phyloP scores from a whole-genome alignment of 1,140 invertebrate genomes.

The Cydia splendana region DNA sequence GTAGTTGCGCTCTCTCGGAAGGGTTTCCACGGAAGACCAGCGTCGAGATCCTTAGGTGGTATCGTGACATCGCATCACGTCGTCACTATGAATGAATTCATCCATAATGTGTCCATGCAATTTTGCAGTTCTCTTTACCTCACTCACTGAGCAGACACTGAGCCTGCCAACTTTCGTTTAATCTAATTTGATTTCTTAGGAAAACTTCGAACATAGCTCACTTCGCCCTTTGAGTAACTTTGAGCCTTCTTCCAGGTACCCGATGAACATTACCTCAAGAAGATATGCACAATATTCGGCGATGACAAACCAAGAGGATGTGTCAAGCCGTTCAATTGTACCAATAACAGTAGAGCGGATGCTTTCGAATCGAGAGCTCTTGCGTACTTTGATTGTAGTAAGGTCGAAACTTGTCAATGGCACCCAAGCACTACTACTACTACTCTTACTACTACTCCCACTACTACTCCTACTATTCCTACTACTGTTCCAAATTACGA shows the following conservation, averaged over 20 bases:
- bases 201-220: too few relatives aligned
- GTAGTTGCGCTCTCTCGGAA: too few relatives aligned
- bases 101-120: too few relatives aligned
- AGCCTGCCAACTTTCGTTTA: too few relatives aligned
- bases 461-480: not conserved
- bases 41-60: too few relatives aligned
- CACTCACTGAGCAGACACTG: too few relatives aligned
- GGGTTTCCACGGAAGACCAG: too few relatives aligned
- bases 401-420: not conserved
- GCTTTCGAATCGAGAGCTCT: not conserved
- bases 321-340: constrained; percentile 46
- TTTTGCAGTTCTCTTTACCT: too few relatives aligned
- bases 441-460: not conserved
- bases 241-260: constrained; percentile 46
- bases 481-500: too few relatives aligned
- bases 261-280: constrained; percentile 55
- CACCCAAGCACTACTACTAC: not conserved
- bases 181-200: too few relatives aligned
- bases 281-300: constrained; percentile 54
- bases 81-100: too few relatives aligned
- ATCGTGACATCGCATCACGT: too few relatives aligned
- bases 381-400: constrained; percentile 1
- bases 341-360: constrained; percentile 38
- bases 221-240: not conserved
- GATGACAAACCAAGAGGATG: constrained; percentile 52